phyloP scores from a whole-genome alignment of 2,888 invertebrate species.

The Melikaiella ostensackeni region DNA sequence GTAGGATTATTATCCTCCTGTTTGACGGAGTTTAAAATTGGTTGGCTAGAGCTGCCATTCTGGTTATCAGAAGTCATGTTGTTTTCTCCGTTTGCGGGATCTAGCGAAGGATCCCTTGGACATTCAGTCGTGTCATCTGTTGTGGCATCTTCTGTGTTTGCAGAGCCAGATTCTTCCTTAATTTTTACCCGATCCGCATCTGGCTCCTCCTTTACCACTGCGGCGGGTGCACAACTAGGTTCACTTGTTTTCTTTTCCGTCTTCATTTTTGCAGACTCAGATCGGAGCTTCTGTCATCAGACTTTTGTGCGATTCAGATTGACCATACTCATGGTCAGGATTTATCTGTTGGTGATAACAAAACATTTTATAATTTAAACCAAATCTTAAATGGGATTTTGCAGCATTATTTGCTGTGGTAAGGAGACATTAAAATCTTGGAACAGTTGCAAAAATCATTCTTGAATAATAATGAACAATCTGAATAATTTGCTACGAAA shows the following conservation, averaged over 20 bases:
- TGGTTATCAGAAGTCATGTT: slow-evolving; percentile 68
- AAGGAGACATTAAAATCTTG: neutral
- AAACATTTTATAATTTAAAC: neutral
- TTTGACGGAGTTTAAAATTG: slow-evolving; percentile 69
- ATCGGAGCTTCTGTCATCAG: slow-evolving; percentile 36
- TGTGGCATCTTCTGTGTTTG: slow-evolving; percentile 70
- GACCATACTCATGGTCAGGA: slow-evolving; percentile 58
- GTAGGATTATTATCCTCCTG: slow-evolving; percentile 69
- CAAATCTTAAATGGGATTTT: neutral
- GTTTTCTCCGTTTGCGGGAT: slow-evolving; percentile 66
- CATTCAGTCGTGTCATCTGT: slow-evolving; percentile 70
- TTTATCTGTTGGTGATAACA: slow-evolving; percentile 6
- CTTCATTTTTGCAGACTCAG: slow-evolving; percentile 69
- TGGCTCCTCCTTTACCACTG: slow-evolving; percentile 75
- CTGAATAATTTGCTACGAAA: neutral
- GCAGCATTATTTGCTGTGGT: neutral
- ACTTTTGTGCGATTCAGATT: slow-evolving; percentile 44
- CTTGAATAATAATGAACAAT: neutral
- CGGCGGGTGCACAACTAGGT: slow-evolving; percentile 71
- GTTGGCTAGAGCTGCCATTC: slow-evolving; percentile 63
- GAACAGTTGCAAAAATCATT: neutral
- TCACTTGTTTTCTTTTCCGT: slow-evolving; percentile 75
- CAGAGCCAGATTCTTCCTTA: slow-evolving; percentile 69
- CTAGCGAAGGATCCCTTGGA: slow-evolving; percentile 68
- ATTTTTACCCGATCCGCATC: slow-evolving; percentile 73